These are phyloP conservation scores for Hirundo rustica DNA, from an alignment of 2,797 vertebrate species.

Conservation along the genomic window DNA sequence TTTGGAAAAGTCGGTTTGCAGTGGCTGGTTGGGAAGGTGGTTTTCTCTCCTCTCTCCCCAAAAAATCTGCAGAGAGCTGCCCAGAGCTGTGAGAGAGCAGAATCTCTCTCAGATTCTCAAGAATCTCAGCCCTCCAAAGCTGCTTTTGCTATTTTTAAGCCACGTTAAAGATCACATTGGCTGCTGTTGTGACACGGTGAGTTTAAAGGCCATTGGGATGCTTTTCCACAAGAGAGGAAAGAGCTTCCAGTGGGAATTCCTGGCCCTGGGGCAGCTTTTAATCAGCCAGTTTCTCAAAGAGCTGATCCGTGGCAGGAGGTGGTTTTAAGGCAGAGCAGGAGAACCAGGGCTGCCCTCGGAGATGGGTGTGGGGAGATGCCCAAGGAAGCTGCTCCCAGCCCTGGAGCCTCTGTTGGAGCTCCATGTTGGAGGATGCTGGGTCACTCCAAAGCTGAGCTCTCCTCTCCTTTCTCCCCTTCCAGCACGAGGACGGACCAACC, in stretches of 20 bases:
- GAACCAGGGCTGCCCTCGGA: not conserved
- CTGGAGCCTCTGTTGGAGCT: not conserved
- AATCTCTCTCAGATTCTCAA: not conserved
- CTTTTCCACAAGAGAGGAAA: not conserved
- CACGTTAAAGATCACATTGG: not conserved
- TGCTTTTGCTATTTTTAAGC: not conserved
- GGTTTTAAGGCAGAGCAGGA: not conserved
- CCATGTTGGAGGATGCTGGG: fast-evolving
- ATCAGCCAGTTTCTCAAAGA: not conserved
- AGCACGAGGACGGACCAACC: constrained; percentile 96
- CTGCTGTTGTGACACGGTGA: not conserved
- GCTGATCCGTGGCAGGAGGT: not conserved
- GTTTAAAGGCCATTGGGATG: not conserved
- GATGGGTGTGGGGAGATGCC: not conserved
- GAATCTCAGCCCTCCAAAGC: not conserved
- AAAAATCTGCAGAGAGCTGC: not conserved
- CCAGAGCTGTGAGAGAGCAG: not conserved
- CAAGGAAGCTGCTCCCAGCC: not conserved
- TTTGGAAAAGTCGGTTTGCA: not conserved
- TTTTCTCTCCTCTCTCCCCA: not conserved
- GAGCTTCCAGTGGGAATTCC: not conserved
- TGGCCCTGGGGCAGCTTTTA: not conserved
- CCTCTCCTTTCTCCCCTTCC: not conserved
- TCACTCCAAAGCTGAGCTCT: not conserved
- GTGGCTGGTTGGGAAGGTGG: not conserved